Evolutionary conservation across 2,797 vertebrate species (phyloP).

Genomic region (Novumbra hubbsi): DNA sequence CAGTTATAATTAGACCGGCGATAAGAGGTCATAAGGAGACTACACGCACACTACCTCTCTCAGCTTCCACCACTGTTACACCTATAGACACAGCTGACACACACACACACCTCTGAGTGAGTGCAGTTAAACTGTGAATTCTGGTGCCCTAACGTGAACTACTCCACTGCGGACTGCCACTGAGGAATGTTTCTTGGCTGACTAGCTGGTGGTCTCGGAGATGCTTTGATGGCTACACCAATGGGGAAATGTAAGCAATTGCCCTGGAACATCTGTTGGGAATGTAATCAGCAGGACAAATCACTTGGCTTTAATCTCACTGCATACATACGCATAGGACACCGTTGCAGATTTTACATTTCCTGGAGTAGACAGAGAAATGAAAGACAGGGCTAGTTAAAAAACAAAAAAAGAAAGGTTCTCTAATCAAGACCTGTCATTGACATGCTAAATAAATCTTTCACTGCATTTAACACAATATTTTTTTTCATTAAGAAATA

Average conservation of each 20-base stretch:
- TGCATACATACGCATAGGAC: constrained; percentile 22
- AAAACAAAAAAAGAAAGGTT: not conserved
- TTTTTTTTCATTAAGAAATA: too few relatives aligned
- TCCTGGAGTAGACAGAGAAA: not conserved
- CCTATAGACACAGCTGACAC: constrained; percentile 30
- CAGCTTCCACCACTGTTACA: constrained; percentile 50
- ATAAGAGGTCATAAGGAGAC: not conserved
- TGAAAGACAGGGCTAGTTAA: not conserved
- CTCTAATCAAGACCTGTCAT: too few relatives aligned
- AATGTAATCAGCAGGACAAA: constrained; percentile 29
- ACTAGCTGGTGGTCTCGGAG: constrained; percentile 20
- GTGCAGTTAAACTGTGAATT: constrained; percentile 41
- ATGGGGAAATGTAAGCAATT: constrained; percentile 30
- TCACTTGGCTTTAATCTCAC: constrained; percentile 33
- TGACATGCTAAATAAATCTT: too few relatives aligned
- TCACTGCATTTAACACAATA: too few relatives aligned
- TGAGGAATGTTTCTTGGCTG: not conserved
- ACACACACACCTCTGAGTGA: not conserved
- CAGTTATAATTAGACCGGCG: not conserved
- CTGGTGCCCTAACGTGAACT: not conserved
- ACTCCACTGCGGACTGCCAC: constrained; percentile 8
- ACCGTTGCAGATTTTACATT: constrained; percentile 15
- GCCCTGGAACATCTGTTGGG: constrained; percentile 37
- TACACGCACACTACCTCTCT: constrained; percentile 59
- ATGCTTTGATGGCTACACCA: constrained; percentile 31